Conservation (phyloP, 2,113 vertebrate genomes). For the Sebastes schlegelii region DNA sequence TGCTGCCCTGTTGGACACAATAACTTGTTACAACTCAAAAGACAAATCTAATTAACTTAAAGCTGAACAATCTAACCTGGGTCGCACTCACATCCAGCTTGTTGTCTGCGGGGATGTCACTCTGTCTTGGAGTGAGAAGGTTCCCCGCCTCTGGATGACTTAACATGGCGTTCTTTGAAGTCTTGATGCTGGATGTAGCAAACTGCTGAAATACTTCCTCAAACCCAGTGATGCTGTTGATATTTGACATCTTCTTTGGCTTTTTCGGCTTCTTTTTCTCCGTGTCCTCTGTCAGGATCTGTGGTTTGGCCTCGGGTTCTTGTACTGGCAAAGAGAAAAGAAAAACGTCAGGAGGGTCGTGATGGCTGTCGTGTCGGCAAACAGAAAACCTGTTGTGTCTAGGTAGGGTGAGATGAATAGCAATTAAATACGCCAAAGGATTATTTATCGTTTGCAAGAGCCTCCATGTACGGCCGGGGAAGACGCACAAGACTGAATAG, state of each 20-base stretch:
- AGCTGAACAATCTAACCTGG: constrained; percentile 50
- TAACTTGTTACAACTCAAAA: background rate
- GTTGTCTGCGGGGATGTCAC: constrained; percentile 23
- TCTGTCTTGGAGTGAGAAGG: constrained; percentile 48
- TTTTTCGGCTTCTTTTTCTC: constrained; percentile 78
- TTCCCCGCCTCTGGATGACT: constrained; percentile 2
- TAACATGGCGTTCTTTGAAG: background rate
- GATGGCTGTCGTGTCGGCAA: background rate
- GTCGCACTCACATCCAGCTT: constrained; percentile 38
- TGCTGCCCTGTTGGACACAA: background rate
- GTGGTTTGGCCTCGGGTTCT: constrained; percentile 46
- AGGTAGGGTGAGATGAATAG: background rate
- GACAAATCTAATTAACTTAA: background rate
- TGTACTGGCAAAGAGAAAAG: constrained; percentile 16
- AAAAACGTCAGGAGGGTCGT: background rate
- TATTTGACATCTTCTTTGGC: constrained; percentile 63
- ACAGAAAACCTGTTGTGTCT: background rate
- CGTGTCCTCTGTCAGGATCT: constrained; percentile 40
- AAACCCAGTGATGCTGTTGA: constrained; percentile 77
- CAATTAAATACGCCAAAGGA: background rate
- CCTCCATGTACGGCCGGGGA: background rate
- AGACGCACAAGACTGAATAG: background rate
- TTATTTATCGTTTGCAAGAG: background rate
- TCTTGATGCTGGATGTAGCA: constrained; percentile 49
- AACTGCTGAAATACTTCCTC: constrained; percentile 89